Evolutionary conservation across 1,140 invertebrate species (phyloP).

Genomic region (Lysiphlebus fabarum): DNA sequence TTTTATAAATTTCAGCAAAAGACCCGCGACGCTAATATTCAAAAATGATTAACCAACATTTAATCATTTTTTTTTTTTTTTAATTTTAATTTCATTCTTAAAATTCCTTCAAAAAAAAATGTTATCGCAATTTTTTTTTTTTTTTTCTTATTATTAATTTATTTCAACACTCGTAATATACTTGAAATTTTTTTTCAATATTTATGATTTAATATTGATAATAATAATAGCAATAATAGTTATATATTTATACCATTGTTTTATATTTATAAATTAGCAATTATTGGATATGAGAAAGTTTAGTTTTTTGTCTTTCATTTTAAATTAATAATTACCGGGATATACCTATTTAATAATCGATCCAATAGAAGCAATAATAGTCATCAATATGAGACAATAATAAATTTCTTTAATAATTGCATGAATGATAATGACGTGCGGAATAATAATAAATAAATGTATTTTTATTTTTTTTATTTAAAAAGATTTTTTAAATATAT

Average conservation of each 20-base stretch:
- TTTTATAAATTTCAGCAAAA: conserved; percentile 6
- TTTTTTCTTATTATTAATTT: conserved; percentile 16
- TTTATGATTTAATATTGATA: conserved; percentile 29
- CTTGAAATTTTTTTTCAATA: background rate
- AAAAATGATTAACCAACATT: conserved; percentile 44
- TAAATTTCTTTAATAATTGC: conserved; percentile 15
- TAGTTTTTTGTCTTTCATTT: background rate
- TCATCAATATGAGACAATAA: conserved; percentile 1
- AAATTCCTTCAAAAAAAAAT: conserved; percentile 7
- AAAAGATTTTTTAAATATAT: conserved; percentile 24
- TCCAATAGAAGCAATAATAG: conserved; percentile 5
- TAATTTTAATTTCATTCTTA: no score
- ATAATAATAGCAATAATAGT: conserved; percentile 23
- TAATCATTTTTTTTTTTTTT: conserved; percentile 18
- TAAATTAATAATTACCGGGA: no score
- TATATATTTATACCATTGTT: conserved; percentile 6
- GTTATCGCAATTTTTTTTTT: conserved; percentile 14
- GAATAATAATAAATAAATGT: conserved; percentile 19
- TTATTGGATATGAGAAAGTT: conserved; percentile 19
- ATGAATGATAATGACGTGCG: conserved; percentile 18
- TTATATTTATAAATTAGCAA: background rate
- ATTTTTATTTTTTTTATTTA: conserved; percentile 4
- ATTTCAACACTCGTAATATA: conserved; percentile 7
- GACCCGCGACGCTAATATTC: conserved; percentile 35
- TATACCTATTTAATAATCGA: no score